Evolutionary conservation across 2,888 invertebrate species (phyloP).

Genomic region (Thymelicus lineola): DNA sequence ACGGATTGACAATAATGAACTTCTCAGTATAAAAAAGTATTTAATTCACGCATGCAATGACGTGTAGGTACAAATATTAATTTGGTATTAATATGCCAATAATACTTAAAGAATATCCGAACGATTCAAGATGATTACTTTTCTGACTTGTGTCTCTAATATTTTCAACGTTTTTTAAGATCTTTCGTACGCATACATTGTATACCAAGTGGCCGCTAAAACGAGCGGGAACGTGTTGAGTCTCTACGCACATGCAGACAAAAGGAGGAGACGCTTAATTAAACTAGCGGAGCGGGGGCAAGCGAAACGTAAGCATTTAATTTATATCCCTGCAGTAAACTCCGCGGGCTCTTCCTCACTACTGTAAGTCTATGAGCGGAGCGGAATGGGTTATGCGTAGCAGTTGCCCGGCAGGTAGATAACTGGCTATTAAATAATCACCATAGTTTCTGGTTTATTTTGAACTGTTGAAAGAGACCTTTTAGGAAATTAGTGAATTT

Average conservation of each 20-base stretch:
- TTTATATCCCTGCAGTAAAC: constrained; percentile 84
- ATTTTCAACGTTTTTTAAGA: neutral
- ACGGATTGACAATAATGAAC: neutral
- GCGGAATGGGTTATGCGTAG: constrained; percentile 45
- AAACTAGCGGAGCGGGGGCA: constrained; percentile 80
- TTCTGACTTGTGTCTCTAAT: neutral
- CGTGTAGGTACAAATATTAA: no score
- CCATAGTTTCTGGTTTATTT: no score
- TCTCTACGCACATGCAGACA: constrained; percentile 78
- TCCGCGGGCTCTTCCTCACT: constrained; percentile 72
- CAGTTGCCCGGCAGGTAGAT: no score
- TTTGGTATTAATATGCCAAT: no score
- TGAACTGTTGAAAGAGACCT: no score
- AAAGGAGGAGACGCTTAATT: constrained; percentile 82
- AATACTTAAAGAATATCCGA: no score
- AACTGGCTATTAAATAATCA: no score
- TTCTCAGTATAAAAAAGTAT: no score
- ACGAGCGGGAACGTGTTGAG: constrained; percentile 67
- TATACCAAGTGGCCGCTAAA: constrained; percentile 20
- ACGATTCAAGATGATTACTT: no score
- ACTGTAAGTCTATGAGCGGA: constrained; percentile 56
- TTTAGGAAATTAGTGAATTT: no score
- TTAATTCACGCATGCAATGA: no score
- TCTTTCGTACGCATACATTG: neutral
- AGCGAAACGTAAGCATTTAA: constrained; percentile 84